Evolutionary conservation across 2,888 invertebrate species (phyloP).

Genomic region (Callimorpha dominula): DNA sequence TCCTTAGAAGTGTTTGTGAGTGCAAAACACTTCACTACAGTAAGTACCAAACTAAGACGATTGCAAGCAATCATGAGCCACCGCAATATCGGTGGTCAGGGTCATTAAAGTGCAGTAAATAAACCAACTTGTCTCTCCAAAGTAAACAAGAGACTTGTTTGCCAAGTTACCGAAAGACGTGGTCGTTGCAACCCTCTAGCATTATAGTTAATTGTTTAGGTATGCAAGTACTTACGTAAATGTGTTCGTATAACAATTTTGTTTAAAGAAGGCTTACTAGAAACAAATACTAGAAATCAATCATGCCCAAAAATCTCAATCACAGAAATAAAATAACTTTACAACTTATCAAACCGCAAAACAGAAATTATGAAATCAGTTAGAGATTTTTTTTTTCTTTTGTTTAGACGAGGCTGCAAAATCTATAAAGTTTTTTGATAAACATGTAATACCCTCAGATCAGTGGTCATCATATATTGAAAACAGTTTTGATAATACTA

Average conservation of each 20-base stretch:
- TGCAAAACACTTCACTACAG: slow-evolving; percentile 3
- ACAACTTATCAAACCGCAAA: no score
- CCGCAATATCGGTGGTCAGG: slow-evolving; percentile 53
- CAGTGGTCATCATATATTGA: no score
- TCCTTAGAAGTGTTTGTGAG: slow-evolving; percentile 1
- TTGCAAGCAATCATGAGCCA: slow-evolving; percentile 29
- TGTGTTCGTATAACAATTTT: slow-evolving; percentile 12
- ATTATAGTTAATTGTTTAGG: slow-evolving; percentile 51
- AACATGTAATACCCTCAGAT: no score
- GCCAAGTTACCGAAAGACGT: slow-evolving; percentile 54
- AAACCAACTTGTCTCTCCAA: slow-evolving; percentile 64
- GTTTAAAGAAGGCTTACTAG: neutral
- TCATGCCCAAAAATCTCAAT: neutral
- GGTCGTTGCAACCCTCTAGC: slow-evolving; percentile 36
- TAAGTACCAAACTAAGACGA: slow-evolving; percentile 23
- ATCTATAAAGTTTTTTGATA: no score
- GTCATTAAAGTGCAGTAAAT: slow-evolving; percentile 79
- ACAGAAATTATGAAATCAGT: no score
- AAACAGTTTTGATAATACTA: no score
- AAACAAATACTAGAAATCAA: neutral
- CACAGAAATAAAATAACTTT: no score
- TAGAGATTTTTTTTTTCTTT: no score
- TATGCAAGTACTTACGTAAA: slow-evolving; percentile 33
- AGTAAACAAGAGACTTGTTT: slow-evolving; percentile 62
- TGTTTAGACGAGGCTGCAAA: no score